Percentiles rank a stretch among this genome's conserved stretches.
phyloP scores from a whole-genome alignment of 1,140 invertebrate genomes.

The Leucophenga varia region DNA sequence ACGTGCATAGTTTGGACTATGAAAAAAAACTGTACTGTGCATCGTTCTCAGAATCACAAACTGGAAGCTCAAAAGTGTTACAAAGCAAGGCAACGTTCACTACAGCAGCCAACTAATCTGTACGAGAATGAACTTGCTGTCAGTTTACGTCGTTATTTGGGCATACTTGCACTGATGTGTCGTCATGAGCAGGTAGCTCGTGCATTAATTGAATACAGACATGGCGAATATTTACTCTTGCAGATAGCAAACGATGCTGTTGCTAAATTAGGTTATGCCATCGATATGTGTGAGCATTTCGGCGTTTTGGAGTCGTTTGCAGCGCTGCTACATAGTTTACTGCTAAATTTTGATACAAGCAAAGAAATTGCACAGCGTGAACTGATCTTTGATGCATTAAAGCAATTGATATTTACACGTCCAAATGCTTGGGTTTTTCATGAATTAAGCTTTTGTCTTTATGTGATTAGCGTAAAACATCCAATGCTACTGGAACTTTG shows the following conservation, averaged over 20 bases:
- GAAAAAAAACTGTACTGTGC: conserved; percentile 11
- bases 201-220: conserved; percentile 20
- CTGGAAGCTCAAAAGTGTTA: too few relatives aligned
- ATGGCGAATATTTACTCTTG: conserved; percentile 25
- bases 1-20: conserved; percentile 27
- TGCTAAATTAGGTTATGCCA: conserved; percentile 33
- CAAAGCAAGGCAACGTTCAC: not conserved
- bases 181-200: conserved; percentile 15
- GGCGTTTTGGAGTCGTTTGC: conserved; percentile 37
- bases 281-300: conserved; percentile 36
- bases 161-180: conserved; percentile 36
- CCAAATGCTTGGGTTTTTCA: conserved; percentile 42
- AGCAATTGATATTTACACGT: conserved; percentile 38
- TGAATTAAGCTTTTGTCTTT: conserved; percentile 33
- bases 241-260: conserved; percentile 33
- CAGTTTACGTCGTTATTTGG: conserved; percentile 37
- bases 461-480: too few relatives aligned
- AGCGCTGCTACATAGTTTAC: conserved; percentile 25
- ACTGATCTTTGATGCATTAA: conserved; percentile 30
- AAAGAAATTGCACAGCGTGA: conserved; percentile 1
- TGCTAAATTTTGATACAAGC: conserved; percentile 5
- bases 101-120: conserved; percentile 21
- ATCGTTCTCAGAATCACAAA: too few relatives aligned
- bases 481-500: conserved; percentile 25
- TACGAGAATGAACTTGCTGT: conserved; percentile 26